Conservation (phyloP, 2,888 invertebrate genomes). For the Galeruca laticollis region DNA sequence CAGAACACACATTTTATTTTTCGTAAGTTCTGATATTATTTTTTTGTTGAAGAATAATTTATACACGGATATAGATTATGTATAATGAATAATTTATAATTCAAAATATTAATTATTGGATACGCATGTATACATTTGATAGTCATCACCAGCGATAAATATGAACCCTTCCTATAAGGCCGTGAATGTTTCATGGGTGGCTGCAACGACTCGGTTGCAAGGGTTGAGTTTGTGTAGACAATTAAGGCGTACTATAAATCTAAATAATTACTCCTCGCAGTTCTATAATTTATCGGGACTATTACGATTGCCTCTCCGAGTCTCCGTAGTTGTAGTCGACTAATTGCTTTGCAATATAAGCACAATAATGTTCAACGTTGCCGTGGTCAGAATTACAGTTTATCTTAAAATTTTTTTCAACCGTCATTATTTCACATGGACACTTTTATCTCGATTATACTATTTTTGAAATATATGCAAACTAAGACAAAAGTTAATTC, state of each 20-base stretch:
- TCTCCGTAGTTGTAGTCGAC: constrained; percentile 44
- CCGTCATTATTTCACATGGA: too few relatives aligned
- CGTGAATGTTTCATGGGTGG: constrained; percentile 60
- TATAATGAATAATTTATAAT: too few relatives aligned
- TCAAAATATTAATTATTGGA: too few relatives aligned
- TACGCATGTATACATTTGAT: background rate
- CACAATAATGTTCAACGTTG: constrained; percentile 20
- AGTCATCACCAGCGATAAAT: constrained; percentile 5
- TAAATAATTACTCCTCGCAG: constrained; percentile 60
- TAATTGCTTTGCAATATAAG: constrained; percentile 56
- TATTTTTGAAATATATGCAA: too few relatives aligned
- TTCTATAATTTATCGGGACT: constrained; percentile 61
- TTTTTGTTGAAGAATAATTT: too few relatives aligned
- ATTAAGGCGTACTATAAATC: constrained; percentile 62
- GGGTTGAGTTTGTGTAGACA: constrained; percentile 59
- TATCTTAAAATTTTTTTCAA: background rate
- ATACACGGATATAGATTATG: too few relatives aligned
- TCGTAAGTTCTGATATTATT: too few relatives aligned
- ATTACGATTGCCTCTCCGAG: constrained; percentile 49
- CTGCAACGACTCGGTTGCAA: constrained; percentile 47
- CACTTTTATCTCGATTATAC: too few relatives aligned
- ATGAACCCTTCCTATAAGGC: constrained; percentile 50
- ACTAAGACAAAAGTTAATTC: too few relatives aligned
- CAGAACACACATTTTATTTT: too few relatives aligned
- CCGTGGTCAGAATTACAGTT: constrained; percentile 11